Percentiles rank a stretch among this genome's conserved stretches.
These are phyloP conservation scores for Styela plicata DNA, from an alignment of 23 tunicate genomes.

Conservation along the genomic window DNA sequence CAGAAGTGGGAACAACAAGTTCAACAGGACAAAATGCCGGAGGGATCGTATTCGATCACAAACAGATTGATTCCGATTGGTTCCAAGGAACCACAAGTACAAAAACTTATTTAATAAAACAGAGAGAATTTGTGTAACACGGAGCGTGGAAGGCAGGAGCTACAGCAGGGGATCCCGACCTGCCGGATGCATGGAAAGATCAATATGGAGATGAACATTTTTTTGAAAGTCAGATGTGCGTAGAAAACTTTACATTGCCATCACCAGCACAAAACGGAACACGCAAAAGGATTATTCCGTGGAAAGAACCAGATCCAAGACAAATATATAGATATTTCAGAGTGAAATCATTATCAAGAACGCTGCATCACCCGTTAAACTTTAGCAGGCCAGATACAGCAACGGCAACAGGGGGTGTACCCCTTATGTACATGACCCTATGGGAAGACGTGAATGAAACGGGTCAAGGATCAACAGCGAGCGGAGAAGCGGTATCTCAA, in stretches of 20 bases:
- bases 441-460: background rate
- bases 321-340: background rate
- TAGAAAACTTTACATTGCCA: no score
- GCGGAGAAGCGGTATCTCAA: background rate
- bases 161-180: background rate
- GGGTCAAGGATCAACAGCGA: background rate
- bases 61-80: no score
- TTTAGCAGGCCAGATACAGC: background rate
- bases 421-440: background rate
- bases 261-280: no score
- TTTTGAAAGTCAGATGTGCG: background rate
- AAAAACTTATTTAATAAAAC: no score
- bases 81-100: no score
- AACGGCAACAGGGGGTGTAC: background rate
- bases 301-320: background rate
- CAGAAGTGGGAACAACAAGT: no score
- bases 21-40: no score
- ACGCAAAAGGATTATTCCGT: background rate
- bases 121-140: background rate
- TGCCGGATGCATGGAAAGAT: background rate
- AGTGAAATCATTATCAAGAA: background rate
- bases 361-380: background rate
- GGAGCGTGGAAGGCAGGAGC: background rate
- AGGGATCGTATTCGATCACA: no score
- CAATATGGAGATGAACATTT: background rate